These are phyloP conservation scores for Lamellibrachia luymesi DNA, from an alignment of 1,140 invertebrate genomes.

Conservation along the genomic window DNA sequence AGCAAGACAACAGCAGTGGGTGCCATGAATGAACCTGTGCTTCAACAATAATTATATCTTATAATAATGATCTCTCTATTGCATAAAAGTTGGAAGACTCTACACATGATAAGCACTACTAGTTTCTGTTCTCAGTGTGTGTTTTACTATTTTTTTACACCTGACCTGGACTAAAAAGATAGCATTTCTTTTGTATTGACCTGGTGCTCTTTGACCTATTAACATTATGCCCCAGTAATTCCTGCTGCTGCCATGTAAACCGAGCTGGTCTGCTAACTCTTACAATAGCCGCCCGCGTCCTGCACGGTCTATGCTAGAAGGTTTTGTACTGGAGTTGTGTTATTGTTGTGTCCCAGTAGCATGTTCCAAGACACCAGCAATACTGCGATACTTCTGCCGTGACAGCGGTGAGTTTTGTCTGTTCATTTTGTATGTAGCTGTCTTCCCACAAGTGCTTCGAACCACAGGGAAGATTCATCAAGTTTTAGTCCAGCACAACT, in stretches of 20 bases:
- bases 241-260: background rate
- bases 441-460: no score
- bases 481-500: no score
- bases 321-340: background rate
- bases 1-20: background rate
- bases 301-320: background rate
- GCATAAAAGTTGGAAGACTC: background rate
- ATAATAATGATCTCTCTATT: background rate
- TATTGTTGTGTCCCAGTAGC: background rate
- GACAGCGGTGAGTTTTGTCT: background rate
- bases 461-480: no score
- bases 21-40: background rate
- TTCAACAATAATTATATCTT: background rate
- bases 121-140: background rate
- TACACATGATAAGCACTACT: background rate
- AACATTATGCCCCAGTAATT: background rate
- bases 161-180: background rate
- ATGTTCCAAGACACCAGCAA: background rate
- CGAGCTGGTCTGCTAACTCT: background rate
- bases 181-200: background rate
- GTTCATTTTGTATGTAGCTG: no score
- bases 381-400: background rate
- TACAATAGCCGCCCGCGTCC: background rate
- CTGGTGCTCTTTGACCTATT: background rate
- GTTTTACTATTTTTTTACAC: background rate